Base-by-base conservation (phyloP, 2,797 vertebrate species). In the Sebastes nivosus region DNA sequence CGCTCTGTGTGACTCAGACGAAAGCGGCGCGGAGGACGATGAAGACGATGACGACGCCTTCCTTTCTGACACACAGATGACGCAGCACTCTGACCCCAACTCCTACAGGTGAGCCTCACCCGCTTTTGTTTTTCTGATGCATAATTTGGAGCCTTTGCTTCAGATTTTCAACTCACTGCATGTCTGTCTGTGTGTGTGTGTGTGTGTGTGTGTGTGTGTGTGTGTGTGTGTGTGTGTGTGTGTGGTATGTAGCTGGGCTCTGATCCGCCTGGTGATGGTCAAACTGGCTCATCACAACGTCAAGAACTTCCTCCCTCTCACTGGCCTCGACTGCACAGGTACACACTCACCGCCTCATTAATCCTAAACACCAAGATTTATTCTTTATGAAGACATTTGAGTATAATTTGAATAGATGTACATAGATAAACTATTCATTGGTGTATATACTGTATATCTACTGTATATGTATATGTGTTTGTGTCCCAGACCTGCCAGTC, bases 1-100 rank as follows among this genome's bases (percentile, higher is more conserved):
- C 0, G 96, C 97, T 75, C 95, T 99, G 81, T 99, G 96, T 8
- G 98, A 99, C 92, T 99, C 98, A 5, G 98, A 99, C 77, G 98
- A 99, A 92, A 99, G 98, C 69, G 95, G 97, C 30, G 96, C 97
- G 13, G 98, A 98, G 77, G 98, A 99, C 2, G 97, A 99, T 8
- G 98, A 98, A 6, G 98, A 98, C 3, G 96, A 96, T 2, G 97
- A 97, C 0, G 97, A 97, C 2, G 97, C 97, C 81, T 99, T 99
- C 92, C 96, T 99, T 72, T 99, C 98, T 24, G 97, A 98, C 81
- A 96, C 94, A 20, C 98, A 99, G 93, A 98, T 99, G 68, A 98
- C 96, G 1, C 97, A 99, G 82, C 98, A 99, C 92, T 97, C 95
- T 52, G 97, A 99, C 87, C 96, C 97, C 66, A 97, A 96, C 91